Evolutionary conservation across 1,140 invertebrate genomes (phyloP).

Genomic region (Papilio xuthus): DNA sequence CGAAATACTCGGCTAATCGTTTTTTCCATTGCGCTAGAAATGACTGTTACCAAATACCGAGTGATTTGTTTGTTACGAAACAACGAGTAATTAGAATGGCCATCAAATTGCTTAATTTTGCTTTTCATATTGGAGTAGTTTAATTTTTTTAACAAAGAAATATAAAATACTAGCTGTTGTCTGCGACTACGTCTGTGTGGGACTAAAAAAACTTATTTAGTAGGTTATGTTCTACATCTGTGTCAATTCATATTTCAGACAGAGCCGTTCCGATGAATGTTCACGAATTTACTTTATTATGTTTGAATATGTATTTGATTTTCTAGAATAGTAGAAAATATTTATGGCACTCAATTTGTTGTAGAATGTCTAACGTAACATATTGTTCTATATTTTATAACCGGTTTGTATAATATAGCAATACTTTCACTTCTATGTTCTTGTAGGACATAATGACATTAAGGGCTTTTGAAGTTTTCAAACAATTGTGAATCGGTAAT

Average conservation of each 20-base stretch:
- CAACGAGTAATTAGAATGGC: neutral
- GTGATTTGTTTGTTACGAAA: neutral
- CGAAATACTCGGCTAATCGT: slow-evolving; percentile 3
- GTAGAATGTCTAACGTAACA: neutral
- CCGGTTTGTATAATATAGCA: neutral
- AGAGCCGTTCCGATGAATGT: too few species aligned
- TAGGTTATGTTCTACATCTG: too few species aligned
- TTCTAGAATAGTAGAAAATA: neutral
- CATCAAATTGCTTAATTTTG: neutral
- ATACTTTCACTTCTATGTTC: slow-evolving; percentile 1
- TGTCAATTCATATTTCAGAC: too few species aligned
- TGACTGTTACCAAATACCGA: slow-evolving; percentile 18
- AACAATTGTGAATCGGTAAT: neutral
- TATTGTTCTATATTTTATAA: neutral
- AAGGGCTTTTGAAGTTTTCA: neutral
- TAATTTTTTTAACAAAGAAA: neutral
- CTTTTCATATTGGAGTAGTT: neutral
- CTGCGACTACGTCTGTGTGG: too few species aligned
- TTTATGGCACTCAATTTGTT: neutral
- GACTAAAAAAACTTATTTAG: too few species aligned
- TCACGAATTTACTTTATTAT: too few species aligned
- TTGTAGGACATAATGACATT: neutral
- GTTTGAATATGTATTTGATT: too few species aligned
- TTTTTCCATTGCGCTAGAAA: slow-evolving; percentile 1
- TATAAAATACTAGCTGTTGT: too few species aligned